Percentiles rank a stretch among this genome's conserved stretches.
phyloP scores from a whole-genome alignment of 2,888 invertebrate species.

The Elgonia sp. region DNA sequence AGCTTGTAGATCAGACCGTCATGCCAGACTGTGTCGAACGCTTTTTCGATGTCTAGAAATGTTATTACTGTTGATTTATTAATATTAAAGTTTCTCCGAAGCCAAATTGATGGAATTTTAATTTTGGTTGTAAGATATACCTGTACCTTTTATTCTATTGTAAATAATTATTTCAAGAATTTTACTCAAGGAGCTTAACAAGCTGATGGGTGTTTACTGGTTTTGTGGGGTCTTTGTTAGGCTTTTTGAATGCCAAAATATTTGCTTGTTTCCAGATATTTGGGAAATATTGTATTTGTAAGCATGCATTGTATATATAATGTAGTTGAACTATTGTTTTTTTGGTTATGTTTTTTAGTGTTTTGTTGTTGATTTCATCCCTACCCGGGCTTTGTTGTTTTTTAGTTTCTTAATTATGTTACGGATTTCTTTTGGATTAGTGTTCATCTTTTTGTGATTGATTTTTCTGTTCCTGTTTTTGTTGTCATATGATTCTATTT shows the following conservation, averaged over 20 bases:
- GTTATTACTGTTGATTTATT: no score
- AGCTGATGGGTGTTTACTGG: slow-evolving; percentile 51
- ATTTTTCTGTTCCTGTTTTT: neutral
- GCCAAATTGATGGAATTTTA: no score
- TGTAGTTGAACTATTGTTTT: slow-evolving; percentile 48
- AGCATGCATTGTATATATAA: slow-evolving; percentile 34
- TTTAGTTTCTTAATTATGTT: slow-evolving; percentile 10
- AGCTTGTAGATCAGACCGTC: slow-evolving; percentile 33
- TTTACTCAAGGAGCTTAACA: slow-evolving; percentile 72
- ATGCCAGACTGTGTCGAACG: neutral
- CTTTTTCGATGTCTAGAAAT: no score
- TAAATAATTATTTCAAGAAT: slow-evolving; percentile 64
- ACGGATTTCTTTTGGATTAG: slow-evolving; percentile 24
- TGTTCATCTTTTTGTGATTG: neutral
- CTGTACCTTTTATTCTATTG: neutral
- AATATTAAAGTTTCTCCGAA: no score
- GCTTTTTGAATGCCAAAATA: slow-evolving; percentile 34
- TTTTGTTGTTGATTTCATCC: slow-evolving; percentile 35
- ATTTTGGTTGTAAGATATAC: no score
- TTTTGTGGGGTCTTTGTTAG: slow-evolving; percentile 27
- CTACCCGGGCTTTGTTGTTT: slow-evolving; percentile 36
- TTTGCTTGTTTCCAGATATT: neutral
- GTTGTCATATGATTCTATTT: neutral
- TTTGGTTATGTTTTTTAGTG: slow-evolving; percentile 57
- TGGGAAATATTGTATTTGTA: slow-evolving; percentile 35